These are phyloP conservation scores for Proales similis DNA, from an alignment of 1,140 invertebrate species.

Conservation along the genomic window DNA sequence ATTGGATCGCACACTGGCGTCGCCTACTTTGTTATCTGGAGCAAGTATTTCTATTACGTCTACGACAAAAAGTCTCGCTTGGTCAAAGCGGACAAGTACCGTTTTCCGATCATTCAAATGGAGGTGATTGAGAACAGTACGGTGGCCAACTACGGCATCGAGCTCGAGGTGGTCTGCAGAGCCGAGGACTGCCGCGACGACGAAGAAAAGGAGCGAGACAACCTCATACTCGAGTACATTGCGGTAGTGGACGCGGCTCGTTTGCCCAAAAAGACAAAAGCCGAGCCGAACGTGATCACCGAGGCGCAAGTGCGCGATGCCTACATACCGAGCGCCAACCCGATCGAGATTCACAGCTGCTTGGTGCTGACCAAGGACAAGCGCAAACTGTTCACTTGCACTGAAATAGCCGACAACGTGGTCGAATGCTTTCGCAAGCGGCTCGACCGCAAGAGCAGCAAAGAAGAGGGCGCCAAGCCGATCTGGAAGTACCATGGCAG, in stretches of 20 bases:
- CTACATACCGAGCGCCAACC: neutral
- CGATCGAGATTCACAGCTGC: conserved; percentile 59
- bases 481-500: conserved; percentile 51
- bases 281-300: neutral
- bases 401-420: conserved; percentile 37
- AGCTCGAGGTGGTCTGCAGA: conserved; percentile 30
- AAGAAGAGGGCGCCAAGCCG: neutral
- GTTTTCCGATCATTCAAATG: conserved; percentile 28
- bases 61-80: conserved; percentile 10
- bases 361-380: conserved; percentile 60
- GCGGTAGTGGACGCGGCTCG: conserved; percentile 3
- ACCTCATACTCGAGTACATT: conserved; percentile 27
- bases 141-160: conserved; percentile 24
- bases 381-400: conserved; percentile 60
- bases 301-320: neutral
- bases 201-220: conserved; percentile 34
- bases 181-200: conserved; percentile 24
- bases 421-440: conserved; percentile 34
- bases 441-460: neutral
- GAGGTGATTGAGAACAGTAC: conserved; percentile 30
- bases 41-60: conserved; percentile 28
- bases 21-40: conserved; percentile 34
- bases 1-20: conserved; percentile 25
- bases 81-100: conserved; percentile 9
- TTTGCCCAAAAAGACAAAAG: conserved; percentile 28